Percentiles rank a stretch among this genome's conserved stretches.
phyloP scores from a whole-genome alignment of 2,797 vertebrate species.

The Enteromius trimaculatus region DNA sequence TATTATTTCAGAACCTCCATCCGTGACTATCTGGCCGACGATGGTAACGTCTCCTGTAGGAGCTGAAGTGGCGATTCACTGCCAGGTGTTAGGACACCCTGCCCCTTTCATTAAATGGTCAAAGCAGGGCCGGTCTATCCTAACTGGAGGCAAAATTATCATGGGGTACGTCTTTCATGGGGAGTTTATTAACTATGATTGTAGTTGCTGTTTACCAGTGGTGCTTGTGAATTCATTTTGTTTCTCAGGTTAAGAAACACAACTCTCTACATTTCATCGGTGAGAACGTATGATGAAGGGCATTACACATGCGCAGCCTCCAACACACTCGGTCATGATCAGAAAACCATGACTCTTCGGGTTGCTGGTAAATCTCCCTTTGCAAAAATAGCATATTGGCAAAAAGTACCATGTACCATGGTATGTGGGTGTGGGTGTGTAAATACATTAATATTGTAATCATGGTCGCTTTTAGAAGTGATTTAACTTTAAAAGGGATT shows the following conservation, averaged over 20 bases:
- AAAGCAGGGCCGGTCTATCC: constrained; percentile 74
- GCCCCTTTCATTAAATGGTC: constrained; percentile 75
- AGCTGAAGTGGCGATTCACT: constrained; percentile 72
- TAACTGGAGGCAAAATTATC: constrained; percentile 76
- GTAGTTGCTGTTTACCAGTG: not conserved
- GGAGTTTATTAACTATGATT: not conserved
- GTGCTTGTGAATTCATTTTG: not conserved
- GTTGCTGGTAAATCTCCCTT: constrained; percentile 73
- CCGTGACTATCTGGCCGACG: constrained; percentile 73
- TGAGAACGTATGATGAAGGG: constrained; percentile 77
- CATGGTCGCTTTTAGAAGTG: not conserved
- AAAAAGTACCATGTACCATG: not conserved
- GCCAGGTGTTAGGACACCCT: constrained; percentile 76
- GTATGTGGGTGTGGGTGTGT: not conserved
- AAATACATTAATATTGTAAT: not conserved
- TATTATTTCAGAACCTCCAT: constrained; percentile 71
- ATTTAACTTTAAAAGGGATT: not conserved
- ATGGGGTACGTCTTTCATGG: constrained; percentile 65
- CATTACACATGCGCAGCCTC: constrained; percentile 75
- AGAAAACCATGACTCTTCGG: constrained; percentile 67
- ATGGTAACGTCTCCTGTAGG: constrained; percentile 71
- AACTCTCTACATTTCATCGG: constrained; percentile 76
- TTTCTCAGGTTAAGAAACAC: constrained; percentile 71
- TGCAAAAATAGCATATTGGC: not conserved
- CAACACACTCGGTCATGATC: constrained; percentile 71